A percentile compares a stretch with the other conserved stretches of the same genome.
Evolutionary conservation across 37 sponge, comb jelly and placozoan genomes (phyloP).

Genomic region (Crambe crambe): DNA sequence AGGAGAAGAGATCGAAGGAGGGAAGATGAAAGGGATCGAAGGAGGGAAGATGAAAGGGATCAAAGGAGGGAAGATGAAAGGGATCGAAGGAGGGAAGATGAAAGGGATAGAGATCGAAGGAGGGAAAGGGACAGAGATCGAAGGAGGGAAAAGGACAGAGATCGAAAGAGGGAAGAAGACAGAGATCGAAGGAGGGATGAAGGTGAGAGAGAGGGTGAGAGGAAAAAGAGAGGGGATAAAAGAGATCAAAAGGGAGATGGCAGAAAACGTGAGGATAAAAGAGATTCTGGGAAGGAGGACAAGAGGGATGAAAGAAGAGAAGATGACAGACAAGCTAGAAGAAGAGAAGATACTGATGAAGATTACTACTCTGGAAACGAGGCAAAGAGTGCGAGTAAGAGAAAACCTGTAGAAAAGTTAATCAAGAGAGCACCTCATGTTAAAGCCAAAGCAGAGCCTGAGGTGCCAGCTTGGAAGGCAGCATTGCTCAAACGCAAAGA

Average conservation of each 20-base stretch:
- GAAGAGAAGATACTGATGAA: constrained; percentile 8
- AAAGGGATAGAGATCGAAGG: not conserved
- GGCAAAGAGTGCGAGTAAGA: not conserved
- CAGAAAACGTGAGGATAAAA: not conserved
- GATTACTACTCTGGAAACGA: not conserved
- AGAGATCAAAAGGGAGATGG: constrained; percentile 8
- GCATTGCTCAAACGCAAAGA: constrained; percentile 56
- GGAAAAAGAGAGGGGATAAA: not conserved
- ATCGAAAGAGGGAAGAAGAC: not conserved
- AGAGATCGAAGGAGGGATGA: not conserved
- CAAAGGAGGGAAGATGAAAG: not conserved
- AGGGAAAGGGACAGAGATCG: not conserved
- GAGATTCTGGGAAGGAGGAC: not conserved
- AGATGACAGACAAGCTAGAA: not conserved
- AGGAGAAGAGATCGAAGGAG: constrained; percentile 4
- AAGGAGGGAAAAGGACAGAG: not conserved
- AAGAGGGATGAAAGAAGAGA: not conserved
- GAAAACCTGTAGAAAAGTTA: not conserved
- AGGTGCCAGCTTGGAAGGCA: constrained; percentile 78
- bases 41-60: not conserved
- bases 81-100: not conserved
- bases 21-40: constrained; percentile 2
- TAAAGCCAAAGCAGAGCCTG: not conserved
- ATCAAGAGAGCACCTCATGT: not conserved
- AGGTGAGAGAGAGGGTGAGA: not conserved